Evolutionary conservation across 2,797 vertebrate genomes (phyloP), one percentile per base, ranked within the genome.

Genomic region (Acridotheres tristis): DNA sequence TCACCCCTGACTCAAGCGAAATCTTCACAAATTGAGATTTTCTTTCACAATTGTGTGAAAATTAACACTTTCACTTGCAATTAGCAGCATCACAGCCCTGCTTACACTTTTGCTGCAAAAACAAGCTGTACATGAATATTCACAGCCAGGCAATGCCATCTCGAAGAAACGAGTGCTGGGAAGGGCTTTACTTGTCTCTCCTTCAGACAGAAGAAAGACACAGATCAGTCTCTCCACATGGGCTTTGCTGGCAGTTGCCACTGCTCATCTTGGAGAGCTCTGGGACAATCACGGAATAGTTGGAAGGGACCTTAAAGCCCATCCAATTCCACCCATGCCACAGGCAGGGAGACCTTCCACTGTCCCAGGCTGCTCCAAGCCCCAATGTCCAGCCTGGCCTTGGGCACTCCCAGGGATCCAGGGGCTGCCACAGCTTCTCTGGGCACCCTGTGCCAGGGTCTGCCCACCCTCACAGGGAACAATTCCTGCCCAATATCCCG

Each of bases 381-480:
- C 14, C 0, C 42, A 0, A 7, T 50, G 16, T 55, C 57, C 30
- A 86, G 0, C 25, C 34, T 48, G 25, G 42, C 42, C 55, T 42
- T 3, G 48, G 34, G 0, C 30, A 48, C 34, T 47, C 0, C 42
- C 83, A 86, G 25, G 29, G 65, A 54, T 62, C 21, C 51, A 66
- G 36, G 15, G 7, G 15, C 74, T 62, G 48, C 50, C 65, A 34
- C 42, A 42, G 42, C 74, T 63, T 0, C 74, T 71, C 66, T 71
- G 50, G 50, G 26, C 12, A 54, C 4, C 42, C 26, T 57, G 42
- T 63, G 42, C 57, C 66, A 86, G 57, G 50, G 18, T 12, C 66
- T 63, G 0, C 0, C 2, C 50, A 36, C 15, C 51, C 27, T 72
- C 43, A 0, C 9, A 32, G 27, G 43, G 58, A 23, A 7, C 0